phyloP scores from a whole-genome alignment of 1,140 invertebrate species.

The Ips typographus region DNA sequence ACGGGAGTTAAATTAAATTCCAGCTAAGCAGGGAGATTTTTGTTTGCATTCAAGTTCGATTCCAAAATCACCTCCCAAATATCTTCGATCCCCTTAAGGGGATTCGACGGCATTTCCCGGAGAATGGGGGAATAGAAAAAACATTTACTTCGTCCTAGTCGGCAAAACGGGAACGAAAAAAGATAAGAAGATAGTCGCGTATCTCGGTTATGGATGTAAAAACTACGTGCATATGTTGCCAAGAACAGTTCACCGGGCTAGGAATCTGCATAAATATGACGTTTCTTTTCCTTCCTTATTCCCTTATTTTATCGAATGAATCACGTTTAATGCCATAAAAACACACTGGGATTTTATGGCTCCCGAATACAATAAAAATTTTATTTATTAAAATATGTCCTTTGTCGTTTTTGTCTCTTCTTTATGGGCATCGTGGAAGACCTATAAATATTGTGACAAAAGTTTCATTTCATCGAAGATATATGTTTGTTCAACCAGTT shows the following conservation, averaged over 20 bases:
- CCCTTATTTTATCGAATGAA: constrained; percentile 32
- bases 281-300: constrained; percentile 22
- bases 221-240: constrained; percentile 34
- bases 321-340: constrained; percentile 34
- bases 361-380: constrained; percentile 31
- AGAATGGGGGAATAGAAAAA: constrained; percentile 18
- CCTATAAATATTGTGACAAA: constrained; percentile 15
- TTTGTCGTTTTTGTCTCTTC: constrained; percentile 7
- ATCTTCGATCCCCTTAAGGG: background rate
- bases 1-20: too few relatives aligned
- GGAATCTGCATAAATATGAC: constrained; percentile 32
- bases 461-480: background rate
- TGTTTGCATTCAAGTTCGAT: too few relatives aligned
- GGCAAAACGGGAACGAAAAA: constrained; percentile 22
- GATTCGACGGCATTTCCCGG: constrained; percentile 1
- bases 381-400: constrained; percentile 34
- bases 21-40: too few relatives aligned
- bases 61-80: background rate
- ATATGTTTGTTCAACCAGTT: background rate
- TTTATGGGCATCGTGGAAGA: constrained; percentile 12
- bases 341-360: constrained; percentile 31
- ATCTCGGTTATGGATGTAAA: constrained; percentile 30
- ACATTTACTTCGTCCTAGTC: constrained; percentile 16
- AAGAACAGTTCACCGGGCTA: constrained; percentile 19
- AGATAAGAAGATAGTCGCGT: constrained; percentile 26